Evolutionary conservation across 2,888 invertebrate species (phyloP), one percentile per base, ranked within the genome.

Genomic region (Onchidella celtica): DNA sequence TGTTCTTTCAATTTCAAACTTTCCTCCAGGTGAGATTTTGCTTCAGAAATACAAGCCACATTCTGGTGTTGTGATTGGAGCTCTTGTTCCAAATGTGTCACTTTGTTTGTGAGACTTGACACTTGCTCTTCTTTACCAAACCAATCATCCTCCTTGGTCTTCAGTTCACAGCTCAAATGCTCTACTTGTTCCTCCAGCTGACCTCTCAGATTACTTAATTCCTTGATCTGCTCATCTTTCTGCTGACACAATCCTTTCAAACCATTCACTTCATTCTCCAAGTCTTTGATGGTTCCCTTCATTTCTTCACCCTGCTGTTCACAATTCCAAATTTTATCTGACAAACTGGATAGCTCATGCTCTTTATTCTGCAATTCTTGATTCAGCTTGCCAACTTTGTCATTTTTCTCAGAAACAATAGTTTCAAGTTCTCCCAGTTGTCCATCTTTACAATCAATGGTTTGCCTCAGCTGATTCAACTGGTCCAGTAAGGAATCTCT

Each of bases 401-500:
- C 57, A 69, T 55, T 57, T 77, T 69, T 74, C n/a, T 75, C 65
- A 21, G 21, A 14, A 3, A 75, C 3, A 14, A 29, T 32, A 65
- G 17, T n/a, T n/a, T 40, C 65, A 29, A 65, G 32, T n/a, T 65
- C 17, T 14, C 40, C 32, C 11, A 75, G 21, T 75, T 75, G 47
- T 9, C 21, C 40, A 32, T 75, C 47, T 38, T 29, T 61, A 17
- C 3, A 24, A 36, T 27, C 17, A 11, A 74, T 24, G 14, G 40
- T 63, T 0, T n/a, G 11, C 6, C n/a, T 74, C 17, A 74, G 63
- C 29, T 63, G 57, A 17, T 80, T 80, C 47, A 85, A 82, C 40
- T 85, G 80, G n/a, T 68, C 47, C 38, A 81, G 84, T n/a, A 85
- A 78, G 47, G 87, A 85, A 14, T 68, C 59, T 3, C 81, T 69